These are phyloP conservation scores for Prostheceraeus crozeri DNA, from an alignment of 2,888 invertebrate species.

Conservation along the genomic window DNA sequence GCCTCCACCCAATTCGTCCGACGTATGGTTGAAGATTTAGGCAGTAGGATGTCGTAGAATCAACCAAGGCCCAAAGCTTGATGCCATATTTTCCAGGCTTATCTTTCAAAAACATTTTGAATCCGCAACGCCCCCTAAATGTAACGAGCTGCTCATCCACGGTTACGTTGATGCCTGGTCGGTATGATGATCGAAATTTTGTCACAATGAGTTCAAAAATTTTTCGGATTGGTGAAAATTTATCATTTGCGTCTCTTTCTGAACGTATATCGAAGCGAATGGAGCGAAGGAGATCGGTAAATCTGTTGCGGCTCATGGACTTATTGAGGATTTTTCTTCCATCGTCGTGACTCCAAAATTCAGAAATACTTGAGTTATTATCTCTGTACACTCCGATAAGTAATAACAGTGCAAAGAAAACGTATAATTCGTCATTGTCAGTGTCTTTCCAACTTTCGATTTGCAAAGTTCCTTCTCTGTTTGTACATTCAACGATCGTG, in stretches of 20 bases:
- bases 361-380: neutral
- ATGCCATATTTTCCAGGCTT: slow-evolving; percentile 12
- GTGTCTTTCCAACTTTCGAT: no score
- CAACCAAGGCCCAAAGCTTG: slow-evolving; percentile 2
- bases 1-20: slow-evolving; percentile 2
- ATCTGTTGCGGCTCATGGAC: neutral
- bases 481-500: no score
- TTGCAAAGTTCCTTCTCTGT: no score
- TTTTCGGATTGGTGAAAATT: slow-evolving; percentile 17
- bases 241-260: neutral
- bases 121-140: neutral
- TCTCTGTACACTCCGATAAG: no score
- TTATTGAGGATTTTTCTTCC: slow-evolving; percentile 4
- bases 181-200: slow-evolving; percentile 13
- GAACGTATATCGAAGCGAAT: slow-evolving; percentile 2
- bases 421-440: no score
- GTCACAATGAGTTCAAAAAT: slow-evolving; percentile 16
- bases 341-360: slow-evolving; percentile 6
- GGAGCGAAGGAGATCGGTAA: slow-evolving; percentile 14
- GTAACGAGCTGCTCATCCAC: slow-evolving; percentile 22
- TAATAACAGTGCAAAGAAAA: no score
- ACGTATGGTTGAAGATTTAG: slow-evolving; percentile 16
- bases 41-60: slow-evolving; percentile 5
- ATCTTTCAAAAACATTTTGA: neutral
- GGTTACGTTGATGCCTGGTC: slow-evolving; percentile 3